Evolutionary conservation across 2,113 vertebrate species (phyloP), one percentile per base, ranked within the genome.

Genomic region (Stigmatopora nigra): DNA sequence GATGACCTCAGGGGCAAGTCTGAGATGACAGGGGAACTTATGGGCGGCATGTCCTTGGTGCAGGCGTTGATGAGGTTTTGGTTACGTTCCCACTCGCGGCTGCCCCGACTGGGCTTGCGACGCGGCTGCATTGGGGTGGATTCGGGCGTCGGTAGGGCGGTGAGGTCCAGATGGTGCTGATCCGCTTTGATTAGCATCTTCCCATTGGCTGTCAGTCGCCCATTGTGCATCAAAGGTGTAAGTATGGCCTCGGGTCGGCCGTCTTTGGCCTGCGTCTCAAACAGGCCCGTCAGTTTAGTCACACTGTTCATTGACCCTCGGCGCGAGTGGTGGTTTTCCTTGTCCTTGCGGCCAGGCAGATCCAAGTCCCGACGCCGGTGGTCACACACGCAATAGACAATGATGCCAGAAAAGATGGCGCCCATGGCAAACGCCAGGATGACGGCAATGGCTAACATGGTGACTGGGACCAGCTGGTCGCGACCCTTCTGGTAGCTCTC

Each of bases 31-130:
- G 93, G 90, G 0, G 95, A 94, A 25, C 92, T 92, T 90, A 98
- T 92, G 0, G 93, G 84, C 0, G 91, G 82, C 78, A 98, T 92
- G 77, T 99, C 97, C 92, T 98, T 97, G 35, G 95, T 93, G 80
- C 96, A 98, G 64, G 96, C 94, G 1, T 99, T 99, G 86, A 99
- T 98, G 68, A 98, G 90, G 82, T 99, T 98, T 90, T 99, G 97
- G 81, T 94, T 97, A 75, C 95, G 85, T 64, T 99, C 97, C 97
- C 97, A 99, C 56, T 98, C 95, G 0, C 96, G 92, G 82, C 95
- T 97, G 59, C 94, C 94, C 0, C 94, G 91, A 76, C 92, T 92
- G 53, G 94, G 94, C 78, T 96, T 98, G 38, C 94, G 93, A 31
- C 96, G 95, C 13, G 94, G 95, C 84, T 98, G 97, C 79, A 99